Base-by-base conservation (phyloP, 2,797 vertebrate genomes). In the Steatocranus sp. region DNA sequence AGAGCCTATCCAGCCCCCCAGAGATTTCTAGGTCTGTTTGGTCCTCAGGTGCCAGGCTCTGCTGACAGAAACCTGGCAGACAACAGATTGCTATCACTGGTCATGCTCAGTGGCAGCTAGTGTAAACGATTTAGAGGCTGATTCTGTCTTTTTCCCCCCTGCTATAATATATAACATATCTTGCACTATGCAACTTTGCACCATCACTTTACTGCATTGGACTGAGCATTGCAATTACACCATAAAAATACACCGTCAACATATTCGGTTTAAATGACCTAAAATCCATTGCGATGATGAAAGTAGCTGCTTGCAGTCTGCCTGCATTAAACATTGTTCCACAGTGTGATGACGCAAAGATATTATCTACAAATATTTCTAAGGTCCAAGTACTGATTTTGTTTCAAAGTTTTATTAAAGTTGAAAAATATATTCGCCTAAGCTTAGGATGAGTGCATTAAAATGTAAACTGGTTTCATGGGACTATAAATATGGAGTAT, bases 1-100 rank as follows among this genome's bases (percentile, higher is more conserved):
- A 84, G 94, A 95, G 90, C 83, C 87, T 84, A 75, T 83, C 90
- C 92, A 91, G 91, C 86, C 56, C 86, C 82, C 54, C 6, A 36
- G 88, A 88, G 90, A 92, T 51, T 58, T 82, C 73, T 49, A 76
- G 79, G 78, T 85, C 84, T 83, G 86, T 90, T 94, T 85, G 84
- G 91, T 87, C 84, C 85, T 90, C 76, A 83, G 87, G 83, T 87
- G 80, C 86, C 87, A 86, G 85, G 83, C 82, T 88, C 81, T 78
- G 11, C 61, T 87, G 87, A 88, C 30, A 41, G 78, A 74, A 81
- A 41, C 48, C 54, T 76, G 79, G 87, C 88, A 83, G 83, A 88
- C 90, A 78, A 87, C 89, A 79, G 56, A 36, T 77, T 27, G 82
- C 84, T 83, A 90, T 88, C 89, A 84, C 83, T 79, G 79, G 78